Evolutionary conservation across 2,113 vertebrate genomes (phyloP).

Genomic region (Cebus imitator): DNA sequence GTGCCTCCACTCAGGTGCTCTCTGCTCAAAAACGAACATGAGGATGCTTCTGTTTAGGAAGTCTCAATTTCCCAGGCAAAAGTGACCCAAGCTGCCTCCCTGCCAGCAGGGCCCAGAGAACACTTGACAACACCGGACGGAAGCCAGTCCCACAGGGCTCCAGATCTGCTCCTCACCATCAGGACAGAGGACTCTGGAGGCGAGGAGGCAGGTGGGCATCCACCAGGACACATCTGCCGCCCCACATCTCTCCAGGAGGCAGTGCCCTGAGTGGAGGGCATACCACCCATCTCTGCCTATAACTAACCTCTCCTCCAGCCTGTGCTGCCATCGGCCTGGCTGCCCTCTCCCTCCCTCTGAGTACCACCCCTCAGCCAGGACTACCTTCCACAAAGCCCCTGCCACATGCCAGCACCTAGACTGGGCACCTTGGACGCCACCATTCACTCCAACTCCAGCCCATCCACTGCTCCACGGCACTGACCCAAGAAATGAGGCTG

Average conservation of each 20-base stretch:
- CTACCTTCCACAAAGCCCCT: neutral
- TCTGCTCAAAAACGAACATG: neutral
- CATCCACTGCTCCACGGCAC: too few species aligned
- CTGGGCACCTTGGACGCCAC: neutral
- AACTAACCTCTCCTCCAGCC: neutral
- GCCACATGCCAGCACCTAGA: neutral
- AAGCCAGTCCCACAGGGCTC: neutral
- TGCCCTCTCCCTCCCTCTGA: neutral
- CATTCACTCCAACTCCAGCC: neutral
- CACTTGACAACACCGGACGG: accelerated
- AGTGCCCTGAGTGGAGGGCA: neutral
- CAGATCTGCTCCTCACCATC: neutral
- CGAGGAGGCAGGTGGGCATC: too few species aligned
- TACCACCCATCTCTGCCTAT: neutral
- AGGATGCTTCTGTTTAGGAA: neutral
- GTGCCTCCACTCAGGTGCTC: accelerated
- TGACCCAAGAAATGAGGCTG: too few species aligned
- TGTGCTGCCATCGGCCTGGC: neutral
- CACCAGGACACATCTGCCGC: neutral
- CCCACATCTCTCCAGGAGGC: neutral
- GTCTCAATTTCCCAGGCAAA: neutral
- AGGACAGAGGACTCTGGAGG: accelerated
- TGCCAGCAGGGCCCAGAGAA: neutral
- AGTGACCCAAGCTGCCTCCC: neutral
- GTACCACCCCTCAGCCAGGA: neutral